phyloP scores from a whole-genome alignment of 2,888 invertebrate genomes.

The Phortica okadai region DNA sequence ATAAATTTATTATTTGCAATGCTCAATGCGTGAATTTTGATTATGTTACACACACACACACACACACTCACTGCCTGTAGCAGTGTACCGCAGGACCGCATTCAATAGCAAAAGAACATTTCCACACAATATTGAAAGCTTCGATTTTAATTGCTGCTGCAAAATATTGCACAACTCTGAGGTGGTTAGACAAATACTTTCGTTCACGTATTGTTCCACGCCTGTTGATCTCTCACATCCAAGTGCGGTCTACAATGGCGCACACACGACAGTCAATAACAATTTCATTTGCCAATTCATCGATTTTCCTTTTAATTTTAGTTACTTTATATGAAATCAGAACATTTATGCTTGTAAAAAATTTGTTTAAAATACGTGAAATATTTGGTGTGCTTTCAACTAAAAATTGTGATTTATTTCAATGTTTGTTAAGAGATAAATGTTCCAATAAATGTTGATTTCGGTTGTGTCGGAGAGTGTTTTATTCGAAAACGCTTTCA shows the following conservation, averaged over 20 bases:
- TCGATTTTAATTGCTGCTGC: too few species aligned
- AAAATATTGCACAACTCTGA: too few species aligned
- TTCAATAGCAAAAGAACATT: too few species aligned
- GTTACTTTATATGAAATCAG: background rate
- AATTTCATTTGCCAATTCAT: background rate
- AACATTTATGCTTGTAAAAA: background rate
- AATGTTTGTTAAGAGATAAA: slow-evolving; percentile 22
- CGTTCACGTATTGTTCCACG: too few species aligned
- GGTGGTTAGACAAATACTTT: too few species aligned
- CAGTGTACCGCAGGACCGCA: too few species aligned
- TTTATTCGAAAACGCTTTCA: too few species aligned
- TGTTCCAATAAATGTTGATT: too few species aligned
- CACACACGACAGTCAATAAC: background rate
- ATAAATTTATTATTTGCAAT: too few species aligned
- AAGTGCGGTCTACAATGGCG: background rate
- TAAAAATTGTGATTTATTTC: background rate
- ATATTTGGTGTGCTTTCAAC: background rate
- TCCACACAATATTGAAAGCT: too few species aligned
- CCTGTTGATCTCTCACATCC: background rate
- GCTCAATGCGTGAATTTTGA: background rate
- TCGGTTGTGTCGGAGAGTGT: too few species aligned
- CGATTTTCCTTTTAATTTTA: background rate
- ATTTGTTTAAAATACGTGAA: background rate
- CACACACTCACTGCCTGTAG: background rate
- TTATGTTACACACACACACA: background rate